phyloP scores from a whole-genome alignment of 2,797 vertebrate species.

The Halcyon leucocephala region DNA sequence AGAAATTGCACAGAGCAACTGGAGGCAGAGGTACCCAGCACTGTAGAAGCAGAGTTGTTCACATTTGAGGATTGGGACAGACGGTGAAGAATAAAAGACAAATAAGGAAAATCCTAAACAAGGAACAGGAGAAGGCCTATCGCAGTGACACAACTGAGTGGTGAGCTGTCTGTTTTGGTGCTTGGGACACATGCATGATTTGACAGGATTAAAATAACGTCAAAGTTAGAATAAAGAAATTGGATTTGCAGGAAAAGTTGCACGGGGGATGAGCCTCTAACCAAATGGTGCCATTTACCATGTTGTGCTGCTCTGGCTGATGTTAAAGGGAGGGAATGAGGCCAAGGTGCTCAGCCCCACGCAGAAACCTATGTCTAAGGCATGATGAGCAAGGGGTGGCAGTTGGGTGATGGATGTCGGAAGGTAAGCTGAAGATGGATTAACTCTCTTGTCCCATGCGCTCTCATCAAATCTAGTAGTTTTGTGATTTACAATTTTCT shows the following conservation, averaged over 20 bases:
- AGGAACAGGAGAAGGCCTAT: background rate
- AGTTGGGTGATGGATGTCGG: fast-evolving
- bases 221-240: background rate
- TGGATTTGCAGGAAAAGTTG: background rate
- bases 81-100: background rate
- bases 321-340: fast-evolving
- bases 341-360: fast-evolving
- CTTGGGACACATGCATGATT: background rate
- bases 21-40: background rate
- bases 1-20: background rate
- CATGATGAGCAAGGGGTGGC: background rate
- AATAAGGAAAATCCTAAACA: background rate
- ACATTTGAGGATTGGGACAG: background rate
- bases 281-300: background rate
- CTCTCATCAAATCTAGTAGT: fast-evolving
- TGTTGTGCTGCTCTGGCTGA: background rate
- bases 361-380: fast-evolving
- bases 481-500: background rate
- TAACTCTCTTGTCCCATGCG: fast-evolving
- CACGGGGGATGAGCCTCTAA: background rate
- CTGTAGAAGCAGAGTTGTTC: background rate
- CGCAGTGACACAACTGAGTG: fast-evolving
- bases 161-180: background rate
- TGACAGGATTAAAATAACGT: background rate
- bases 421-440: background rate